phyloP scores from a whole-genome alignment of 1,140 invertebrate genomes.

The Procambarus virginalis region DNA sequence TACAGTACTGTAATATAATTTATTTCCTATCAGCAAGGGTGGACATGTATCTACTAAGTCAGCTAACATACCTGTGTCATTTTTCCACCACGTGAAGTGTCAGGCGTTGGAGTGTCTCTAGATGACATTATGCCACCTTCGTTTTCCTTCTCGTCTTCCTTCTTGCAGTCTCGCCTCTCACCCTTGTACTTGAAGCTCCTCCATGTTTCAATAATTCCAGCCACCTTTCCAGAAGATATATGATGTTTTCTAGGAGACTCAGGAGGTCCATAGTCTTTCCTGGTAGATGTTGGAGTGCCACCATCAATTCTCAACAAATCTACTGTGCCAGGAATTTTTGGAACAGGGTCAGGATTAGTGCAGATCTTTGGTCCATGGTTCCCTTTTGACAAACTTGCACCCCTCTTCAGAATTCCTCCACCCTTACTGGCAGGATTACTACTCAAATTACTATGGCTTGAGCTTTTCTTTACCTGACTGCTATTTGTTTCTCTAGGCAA shows the following conservation, averaged over 20 bases:
- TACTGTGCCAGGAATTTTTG: not conserved
- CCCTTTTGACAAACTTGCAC: constrained; percentile 13
- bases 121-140: not conserved
- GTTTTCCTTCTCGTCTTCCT: constrained; percentile 38
- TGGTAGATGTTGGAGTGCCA: not conserved
- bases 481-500: constrained; percentile 32
- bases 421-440: not conserved
- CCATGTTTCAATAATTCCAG: not conserved
- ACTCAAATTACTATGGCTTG: constrained; percentile 23
- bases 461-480: constrained; percentile 38
- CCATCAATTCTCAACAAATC: not conserved
- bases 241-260: not conserved
- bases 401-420: constrained; percentile 7
- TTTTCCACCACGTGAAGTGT: constrained; percentile 40
- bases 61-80: constrained; percentile 23
- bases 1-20: too few relatives aligned
- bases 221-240: constrained; percentile 2
- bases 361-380: not conserved
- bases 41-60: not conserved
- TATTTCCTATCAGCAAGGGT: too few relatives aligned
- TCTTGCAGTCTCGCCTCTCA: not conserved
- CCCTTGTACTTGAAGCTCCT: constrained; percentile 9
- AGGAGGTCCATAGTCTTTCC: not conserved
- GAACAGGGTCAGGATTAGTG: not conserved
- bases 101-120: constrained; percentile 34